These are phyloP conservation scores for Aproaerema taeniolella DNA, from an alignment of 2,888 invertebrate genomes.

Conservation along the genomic window DNA sequence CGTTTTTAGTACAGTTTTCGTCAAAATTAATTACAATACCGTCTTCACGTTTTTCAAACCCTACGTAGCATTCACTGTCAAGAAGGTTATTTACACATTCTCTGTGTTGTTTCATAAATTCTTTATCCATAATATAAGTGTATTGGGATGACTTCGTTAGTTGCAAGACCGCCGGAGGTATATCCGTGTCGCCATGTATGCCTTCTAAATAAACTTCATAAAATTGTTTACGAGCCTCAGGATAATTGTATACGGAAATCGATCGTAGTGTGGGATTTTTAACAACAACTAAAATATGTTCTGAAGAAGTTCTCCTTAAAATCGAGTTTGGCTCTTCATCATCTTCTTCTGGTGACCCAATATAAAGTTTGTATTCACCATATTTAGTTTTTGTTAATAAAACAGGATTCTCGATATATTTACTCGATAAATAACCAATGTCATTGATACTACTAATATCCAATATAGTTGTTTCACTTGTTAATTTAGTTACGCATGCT, in stretches of 20 bases:
- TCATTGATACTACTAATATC: conserved; percentile 23
- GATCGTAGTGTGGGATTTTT: conserved; percentile 19
- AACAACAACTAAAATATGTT: conserved; percentile 25
- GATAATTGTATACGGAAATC: too few species aligned
- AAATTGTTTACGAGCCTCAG: too few species aligned
- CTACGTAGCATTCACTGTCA: conserved; percentile 27
- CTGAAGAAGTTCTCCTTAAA: conserved; percentile 30
- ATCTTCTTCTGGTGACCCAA: conserved; percentile 11
- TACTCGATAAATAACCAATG: conserved; percentile 20
- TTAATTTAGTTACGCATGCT: conserved; percentile 26
- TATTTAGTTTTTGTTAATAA: conserved; percentile 25
- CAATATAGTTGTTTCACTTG: conserved; percentile 30
- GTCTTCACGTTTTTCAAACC: conserved; percentile 37
- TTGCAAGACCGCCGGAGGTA: conserved; percentile 39
- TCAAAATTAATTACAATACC: conserved; percentile 36
- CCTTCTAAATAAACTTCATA: conserved; percentile 32
- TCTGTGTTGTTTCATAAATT: conserved; percentile 43
- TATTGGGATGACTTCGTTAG: conserved; percentile 42
- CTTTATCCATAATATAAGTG: conserved; percentile 47
- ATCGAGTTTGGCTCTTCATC: conserved; percentile 25
- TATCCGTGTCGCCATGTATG: conserved; percentile 19
- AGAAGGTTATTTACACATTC: conserved; percentile 29
- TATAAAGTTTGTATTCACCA: conserved; percentile 24
- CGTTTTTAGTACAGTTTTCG: conserved; percentile 28
- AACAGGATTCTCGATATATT: conserved; percentile 25